Percentiles rank a stretch among this genome's conserved stretches.
Conservation (phyloP, 2,113 vertebrate genomes). For the Podarcis raffonei region DNA sequence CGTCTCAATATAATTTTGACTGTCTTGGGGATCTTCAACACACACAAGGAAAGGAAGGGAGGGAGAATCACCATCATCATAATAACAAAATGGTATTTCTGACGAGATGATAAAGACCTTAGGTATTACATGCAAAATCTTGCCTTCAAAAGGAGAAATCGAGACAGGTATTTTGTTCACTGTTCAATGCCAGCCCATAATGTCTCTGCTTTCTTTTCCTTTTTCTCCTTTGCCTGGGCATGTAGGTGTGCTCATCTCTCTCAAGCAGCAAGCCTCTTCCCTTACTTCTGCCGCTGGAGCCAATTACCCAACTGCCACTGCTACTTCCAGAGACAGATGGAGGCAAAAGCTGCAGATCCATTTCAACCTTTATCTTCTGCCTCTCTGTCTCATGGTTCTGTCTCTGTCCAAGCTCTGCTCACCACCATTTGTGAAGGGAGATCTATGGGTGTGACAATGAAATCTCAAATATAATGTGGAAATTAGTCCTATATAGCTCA, state of each 20-base stretch:
- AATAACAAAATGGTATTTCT: slow-evolving; percentile 29
- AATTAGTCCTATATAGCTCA: too few relatives aligned
- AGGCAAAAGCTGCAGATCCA: too few relatives aligned
- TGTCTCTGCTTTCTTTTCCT: not conserved
- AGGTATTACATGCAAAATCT: not conserved
- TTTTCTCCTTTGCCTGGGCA: not conserved
- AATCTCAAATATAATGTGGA: too few relatives aligned
- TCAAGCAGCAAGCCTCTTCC: too few relatives aligned
- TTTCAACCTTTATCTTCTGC: too few relatives aligned
- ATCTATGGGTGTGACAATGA: too few relatives aligned
- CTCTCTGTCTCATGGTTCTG: too few relatives aligned
- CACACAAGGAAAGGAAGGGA: slow-evolving; percentile 20
- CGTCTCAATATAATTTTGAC: slow-evolving; percentile 55
- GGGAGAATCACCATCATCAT: slow-evolving; percentile 35
- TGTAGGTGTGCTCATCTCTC: not conserved
- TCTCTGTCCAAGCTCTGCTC: too few relatives aligned
- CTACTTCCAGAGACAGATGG: too few relatives aligned
- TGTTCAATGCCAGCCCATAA: not conserved
- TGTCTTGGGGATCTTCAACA: slow-evolving; percentile 55
- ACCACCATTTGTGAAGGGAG: too few relatives aligned
- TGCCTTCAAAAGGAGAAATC: not conserved
- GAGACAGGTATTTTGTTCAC: slow-evolving; percentile 53
- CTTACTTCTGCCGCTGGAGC: too few relatives aligned
- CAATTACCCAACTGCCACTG: too few relatives aligned
- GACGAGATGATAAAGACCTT: slow-evolving; percentile 30